Base-by-base conservation (phyloP, 1,140 invertebrate genomes). In the Caenorhabditis inopinata region DNA sequence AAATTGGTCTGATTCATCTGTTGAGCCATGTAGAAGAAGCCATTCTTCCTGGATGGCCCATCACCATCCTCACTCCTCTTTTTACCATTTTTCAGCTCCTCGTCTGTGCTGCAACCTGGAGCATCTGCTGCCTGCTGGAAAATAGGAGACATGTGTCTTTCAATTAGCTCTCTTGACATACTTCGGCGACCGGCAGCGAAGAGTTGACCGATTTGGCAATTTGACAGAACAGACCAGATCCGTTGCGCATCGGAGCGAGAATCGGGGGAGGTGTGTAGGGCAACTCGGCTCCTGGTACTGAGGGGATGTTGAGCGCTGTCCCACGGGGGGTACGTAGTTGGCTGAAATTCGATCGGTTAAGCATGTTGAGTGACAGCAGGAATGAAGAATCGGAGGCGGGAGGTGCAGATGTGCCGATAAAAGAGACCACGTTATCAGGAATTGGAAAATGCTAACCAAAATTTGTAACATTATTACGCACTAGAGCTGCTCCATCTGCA, bases 241-340 rank as follows among this genome's bases (percentile, higher is more conserved):
- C 94, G 84, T 92, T 92, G 83, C 96, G 91, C 53, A 94, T 93
- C 0, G 96, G 96, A 87, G 94, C 94, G 14, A 97, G 89, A 85
- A 97, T 95, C 0, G 96, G 96, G 35, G 94, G 93, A 1, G 96
- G 95, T 0, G 95, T 97, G 87, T 95, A 96, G 1, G 46, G 77
- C 12, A 53, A n/a, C 18, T 47, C 46, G 12, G 29, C 46, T 12
- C 73, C 48, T 14, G 46, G 48, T 21, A 32, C 12, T 21, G 29
- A 21, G 4, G 48, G 38, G 18, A 23, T 11, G 16, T 29, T 38
- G 18, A 76, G 27, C n/a, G 47, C 25, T 5, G 18, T 35, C 12
- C 46, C 46, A 75, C 80, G 80, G 21, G 80, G 74, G n/a, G 80
- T 38, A 4, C 80, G 80, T 25, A 81, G 80, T 77, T 81, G 80